Evolutionary conservation across 2,113 vertebrate genomes (phyloP).

Genomic region (Myiozetetes cayanensis): DNA sequence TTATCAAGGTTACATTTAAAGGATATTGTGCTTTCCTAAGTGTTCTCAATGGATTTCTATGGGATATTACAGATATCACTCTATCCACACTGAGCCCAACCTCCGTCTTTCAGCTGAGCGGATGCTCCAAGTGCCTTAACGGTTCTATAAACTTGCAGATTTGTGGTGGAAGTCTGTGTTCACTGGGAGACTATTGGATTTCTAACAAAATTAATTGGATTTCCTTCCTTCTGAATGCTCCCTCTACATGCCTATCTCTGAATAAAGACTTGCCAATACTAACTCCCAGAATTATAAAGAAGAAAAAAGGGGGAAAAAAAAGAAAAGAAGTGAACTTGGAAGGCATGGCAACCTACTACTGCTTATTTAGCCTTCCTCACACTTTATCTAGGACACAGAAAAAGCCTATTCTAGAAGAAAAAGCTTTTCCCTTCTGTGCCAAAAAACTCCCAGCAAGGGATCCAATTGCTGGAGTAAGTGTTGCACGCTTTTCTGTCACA

Average conservation of each 20-base stretch:
- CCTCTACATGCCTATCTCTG: not conserved
- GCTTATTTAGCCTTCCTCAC: constrained; percentile 36
- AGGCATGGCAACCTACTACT: constrained; percentile 27
- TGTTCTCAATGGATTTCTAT: constrained; percentile 45
- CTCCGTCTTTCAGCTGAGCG: not conserved
- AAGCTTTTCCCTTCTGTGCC: constrained; percentile 34
- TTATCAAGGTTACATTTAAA: constrained; percentile 62
- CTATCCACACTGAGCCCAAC: not conserved
- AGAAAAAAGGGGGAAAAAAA: not conserved
- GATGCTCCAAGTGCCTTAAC: not conserved
- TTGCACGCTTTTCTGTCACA: not conserved
- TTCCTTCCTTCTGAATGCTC: constrained; percentile 47
- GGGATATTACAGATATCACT: constrained; percentile 42
- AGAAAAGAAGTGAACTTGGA: not conserved
- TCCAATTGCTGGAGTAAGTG: not conserved
- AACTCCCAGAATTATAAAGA: constrained; percentile 35
- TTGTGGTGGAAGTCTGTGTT: not conserved
- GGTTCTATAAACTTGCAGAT: constrained; percentile 54
- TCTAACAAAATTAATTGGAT: constrained; percentile 48
- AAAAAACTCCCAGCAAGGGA: not conserved
- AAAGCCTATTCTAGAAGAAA: constrained; percentile 47
- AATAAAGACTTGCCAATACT: constrained; percentile 49
- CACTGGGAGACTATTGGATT: constrained; percentile 40
- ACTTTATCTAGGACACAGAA: constrained; percentile 49
- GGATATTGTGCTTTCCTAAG: constrained; percentile 33